Conservation (phyloP, 2,888 invertebrate genomes). For the Macaria liturata region DNA sequence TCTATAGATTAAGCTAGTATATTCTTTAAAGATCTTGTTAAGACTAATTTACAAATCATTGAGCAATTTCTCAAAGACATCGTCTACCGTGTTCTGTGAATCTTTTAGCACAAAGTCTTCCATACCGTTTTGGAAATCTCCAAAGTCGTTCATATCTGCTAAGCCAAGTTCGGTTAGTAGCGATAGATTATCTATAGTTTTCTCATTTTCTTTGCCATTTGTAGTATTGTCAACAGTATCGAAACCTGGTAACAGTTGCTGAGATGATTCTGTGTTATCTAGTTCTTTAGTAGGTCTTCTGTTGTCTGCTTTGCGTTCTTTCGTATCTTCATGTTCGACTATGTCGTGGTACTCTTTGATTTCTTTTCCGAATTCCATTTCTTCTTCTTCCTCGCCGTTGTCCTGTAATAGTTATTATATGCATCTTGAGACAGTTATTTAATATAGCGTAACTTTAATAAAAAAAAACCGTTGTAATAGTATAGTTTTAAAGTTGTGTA, state of each 20-base stretch:
- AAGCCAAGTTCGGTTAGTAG: constrained; percentile 83
- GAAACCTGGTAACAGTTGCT: constrained; percentile 66
- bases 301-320: constrained; percentile 66
- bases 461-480: no score
- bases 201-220: background rate
- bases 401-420: constrained; percentile 49
- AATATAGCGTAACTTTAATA: no score
- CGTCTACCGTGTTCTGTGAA: constrained; percentile 42
- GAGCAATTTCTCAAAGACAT: constrained; percentile 72
- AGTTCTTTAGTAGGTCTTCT: constrained; percentile 62
- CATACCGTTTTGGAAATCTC: constrained; percentile 72
- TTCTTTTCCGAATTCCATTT: constrained; percentile 76
- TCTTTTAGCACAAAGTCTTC: constrained; percentile 56
- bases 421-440: no score
- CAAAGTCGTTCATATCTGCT: constrained; percentile 71
- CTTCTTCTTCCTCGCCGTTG: constrained; percentile 81
- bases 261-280: constrained; percentile 57
- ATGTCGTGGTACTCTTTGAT: constrained; percentile 75
- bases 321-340: constrained; percentile 64
- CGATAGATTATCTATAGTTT: constrained; percentile 56
- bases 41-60: constrained; percentile 52
- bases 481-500: no score
- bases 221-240: constrained; percentile 41
- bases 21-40: background rate
- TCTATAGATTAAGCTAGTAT: background rate